These are phyloP conservation scores for Oryzaephilus surinamensis DNA, from an alignment of 1,140 invertebrate genomes.

Conservation along the genomic window DNA sequence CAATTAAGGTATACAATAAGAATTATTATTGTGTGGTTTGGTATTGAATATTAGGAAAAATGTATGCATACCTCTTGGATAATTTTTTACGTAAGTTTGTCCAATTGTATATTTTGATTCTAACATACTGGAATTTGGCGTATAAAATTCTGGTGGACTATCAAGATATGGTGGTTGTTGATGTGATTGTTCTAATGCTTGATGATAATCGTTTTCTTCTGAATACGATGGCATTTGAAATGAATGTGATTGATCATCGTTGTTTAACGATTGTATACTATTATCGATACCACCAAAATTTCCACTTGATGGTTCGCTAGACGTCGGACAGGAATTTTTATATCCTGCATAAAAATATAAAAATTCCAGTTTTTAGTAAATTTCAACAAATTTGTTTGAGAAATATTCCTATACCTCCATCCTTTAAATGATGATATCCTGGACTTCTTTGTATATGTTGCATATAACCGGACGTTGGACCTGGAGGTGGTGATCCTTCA, in stretches of 20 bases:
- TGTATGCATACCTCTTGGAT: slow-evolving; percentile 47
- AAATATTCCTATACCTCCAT: slow-evolving; percentile 29
- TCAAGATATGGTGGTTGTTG: slow-evolving; percentile 48
- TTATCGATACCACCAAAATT: slow-evolving; percentile 20
- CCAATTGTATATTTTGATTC: slow-evolving; percentile 62
- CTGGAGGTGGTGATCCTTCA: slow-evolving; percentile 38
- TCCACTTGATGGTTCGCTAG: slow-evolving; percentile 23
- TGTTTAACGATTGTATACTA: slow-evolving; percentile 21
- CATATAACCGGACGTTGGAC: slow-evolving; percentile 18
- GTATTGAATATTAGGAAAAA: no score
- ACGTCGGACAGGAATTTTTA: slow-evolving; percentile 29
- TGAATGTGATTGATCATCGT: slow-evolving; percentile 24
- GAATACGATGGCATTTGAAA: slow-evolving; percentile 39
- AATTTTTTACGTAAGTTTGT: slow-evolving; percentile 53
- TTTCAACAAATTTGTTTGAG: neutral
- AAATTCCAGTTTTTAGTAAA: neutral
- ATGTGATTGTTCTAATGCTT: slow-evolving; percentile 48
- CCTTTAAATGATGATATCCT: slow-evolving; percentile 32
- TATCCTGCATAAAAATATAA: slow-evolving; percentile 18
- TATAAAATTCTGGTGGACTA: slow-evolving; percentile 65
- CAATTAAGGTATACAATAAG: neutral
- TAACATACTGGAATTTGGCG: slow-evolving; percentile 44
- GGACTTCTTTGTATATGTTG: slow-evolving; percentile 30
- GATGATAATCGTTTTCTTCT: slow-evolving; percentile 61
- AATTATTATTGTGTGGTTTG: neutral